phyloP scores from a whole-genome alignment of 2,888 invertebrate species.

The Ectemnius continuus region DNA sequence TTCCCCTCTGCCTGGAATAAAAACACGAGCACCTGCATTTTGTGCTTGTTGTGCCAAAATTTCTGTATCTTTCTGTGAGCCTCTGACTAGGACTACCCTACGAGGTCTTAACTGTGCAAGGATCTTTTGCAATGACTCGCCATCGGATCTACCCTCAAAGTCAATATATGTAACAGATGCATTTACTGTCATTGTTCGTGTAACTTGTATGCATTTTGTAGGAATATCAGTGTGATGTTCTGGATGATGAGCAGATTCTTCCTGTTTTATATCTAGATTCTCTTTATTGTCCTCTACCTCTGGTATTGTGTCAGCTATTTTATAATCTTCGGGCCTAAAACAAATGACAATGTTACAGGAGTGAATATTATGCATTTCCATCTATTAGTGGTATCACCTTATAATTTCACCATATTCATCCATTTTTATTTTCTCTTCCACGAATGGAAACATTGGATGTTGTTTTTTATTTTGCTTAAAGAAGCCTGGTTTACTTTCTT shows the following conservation, averaged over 20 bases:
- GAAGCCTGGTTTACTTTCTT: conserved; percentile 86
- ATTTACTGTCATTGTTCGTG: conserved; percentile 87
- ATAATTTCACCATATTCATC: conserved; percentile 99
- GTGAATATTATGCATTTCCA: conserved; percentile 8
- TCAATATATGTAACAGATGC: conserved; percentile 96
- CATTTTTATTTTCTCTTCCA: conserved; percentile 92
- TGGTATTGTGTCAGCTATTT: conserved; percentile 85
- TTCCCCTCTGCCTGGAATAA: conserved; percentile 90
- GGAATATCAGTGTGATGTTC: conserved; percentile 86
- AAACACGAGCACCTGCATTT: conserved; percentile 86
- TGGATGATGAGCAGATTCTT: conserved; percentile 79
- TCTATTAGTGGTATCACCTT: conserved; percentile 76
- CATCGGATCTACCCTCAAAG: conserved; percentile 96
- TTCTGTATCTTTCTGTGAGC: conserved; percentile 84
- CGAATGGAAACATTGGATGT: conserved; percentile 97
- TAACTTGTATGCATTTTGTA: conserved; percentile 90
- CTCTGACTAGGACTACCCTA: conserved; percentile 86
- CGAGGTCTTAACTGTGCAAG: conserved; percentile 83
- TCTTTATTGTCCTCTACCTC: conserved; percentile 86
- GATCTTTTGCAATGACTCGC: conserved; percentile 87
- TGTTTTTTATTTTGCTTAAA: conserved; percentile 94
- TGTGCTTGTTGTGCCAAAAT: conserved; percentile 85
- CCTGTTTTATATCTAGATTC: conserved; percentile 83
- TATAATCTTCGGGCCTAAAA: conserved; percentile 91
- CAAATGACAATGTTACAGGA: conserved; percentile 1